Evolutionary conservation across 2,797 vertebrate species (phyloP).

Genomic region (Neoniphon sammara): DNA sequence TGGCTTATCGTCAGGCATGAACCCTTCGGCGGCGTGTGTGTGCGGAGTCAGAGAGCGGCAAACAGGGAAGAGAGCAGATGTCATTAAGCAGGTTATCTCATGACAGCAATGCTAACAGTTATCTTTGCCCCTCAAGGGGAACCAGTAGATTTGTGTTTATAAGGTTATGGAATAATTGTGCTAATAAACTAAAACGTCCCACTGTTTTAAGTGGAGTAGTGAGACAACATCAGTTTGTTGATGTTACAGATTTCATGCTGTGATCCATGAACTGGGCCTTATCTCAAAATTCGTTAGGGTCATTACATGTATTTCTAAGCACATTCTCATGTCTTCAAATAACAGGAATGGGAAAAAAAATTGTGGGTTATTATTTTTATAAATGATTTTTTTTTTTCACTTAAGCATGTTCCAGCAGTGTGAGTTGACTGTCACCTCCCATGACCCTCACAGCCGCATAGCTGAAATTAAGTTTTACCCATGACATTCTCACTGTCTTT

Average conservation of each 20-base stretch:
- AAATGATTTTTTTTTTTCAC: too few relatives aligned
- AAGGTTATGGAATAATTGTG: slow-evolving; percentile 45
- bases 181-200: slow-evolving; percentile 67
- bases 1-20: slow-evolving; percentile 70
- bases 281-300: slow-evolving; percentile 35
- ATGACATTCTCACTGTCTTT: too few relatives aligned
- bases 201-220: slow-evolving; percentile 46
- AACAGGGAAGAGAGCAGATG: not conserved
- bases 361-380: too few relatives aligned
- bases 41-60: slow-evolving; percentile 21
- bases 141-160: slow-evolving; percentile 55
- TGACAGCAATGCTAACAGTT: slow-evolving; percentile 56
- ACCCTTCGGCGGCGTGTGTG: slow-evolving; percentile 4
- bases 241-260: slow-evolving; percentile 54
- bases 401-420: too few relatives aligned
- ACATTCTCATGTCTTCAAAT: slow-evolving; percentile 11
- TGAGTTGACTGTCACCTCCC: too few relatives aligned
- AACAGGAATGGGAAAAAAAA: not conserved
- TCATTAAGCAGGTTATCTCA: slow-evolving; percentile 29
- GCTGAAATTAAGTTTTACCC: too few relatives aligned
- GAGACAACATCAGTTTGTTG: slow-evolving; percentile 66
- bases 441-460: too few relatives aligned
- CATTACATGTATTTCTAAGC: slow-evolving; percentile 34
- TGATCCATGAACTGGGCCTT: slow-evolving; percentile 44
- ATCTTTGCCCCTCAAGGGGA: slow-evolving; percentile 44